Base-by-base conservation (phyloP, 2,113 vertebrate genomes). In the Callocephalon fimbriatum region DNA sequence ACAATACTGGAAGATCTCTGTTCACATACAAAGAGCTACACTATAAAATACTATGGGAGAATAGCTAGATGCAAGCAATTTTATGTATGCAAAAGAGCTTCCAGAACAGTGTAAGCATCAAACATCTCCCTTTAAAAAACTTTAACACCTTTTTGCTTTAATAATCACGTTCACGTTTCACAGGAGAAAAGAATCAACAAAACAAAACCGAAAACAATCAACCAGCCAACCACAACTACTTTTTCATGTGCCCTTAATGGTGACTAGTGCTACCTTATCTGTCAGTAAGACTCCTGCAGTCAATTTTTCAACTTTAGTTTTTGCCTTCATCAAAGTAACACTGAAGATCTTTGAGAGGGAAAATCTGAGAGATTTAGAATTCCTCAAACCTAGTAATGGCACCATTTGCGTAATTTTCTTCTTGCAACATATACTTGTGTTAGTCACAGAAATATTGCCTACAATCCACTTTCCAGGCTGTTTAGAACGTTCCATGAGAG, bases 381-480 rank as follows among this genome's bases (percentile, higher is more conserved):
- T 71, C 4, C 35, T 20, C 35, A 86, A 51, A 63, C 17, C 26
- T 26, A 56, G 14, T 50, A 31, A 44, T 14, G 14, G 15, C 12
- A 68, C 18, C 4, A 3, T 38, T 54, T 25, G 47, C 13, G 26
- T 40, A 25, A 44, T 63, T 59, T 70, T 51, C 23, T 14, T 48
- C 31, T 58, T 58, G 10, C 32, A 2, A 18, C 18, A 9, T 31
- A 15, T n/a, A 29, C 8, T 2, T 3, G 1, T n/a, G 6, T 37
- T 73, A 59, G 38, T 73, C n/a, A 15, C 50, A 51, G 14, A 51
- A 26, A 26, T 51, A 51, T 20, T n/a, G 22, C 4, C 12, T 53
- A 44, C 10, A 87, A 47, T 42, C 7, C 0, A 19, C 32, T 70
- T 90, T 31, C 21, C 32, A 70, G 17, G 35, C 32, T 48, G 15